Evolutionary conservation across 2,113 vertebrate species (phyloP), one percentile per base, ranked within the genome.

Genomic region (Seriola quinqueradiata): DNA sequence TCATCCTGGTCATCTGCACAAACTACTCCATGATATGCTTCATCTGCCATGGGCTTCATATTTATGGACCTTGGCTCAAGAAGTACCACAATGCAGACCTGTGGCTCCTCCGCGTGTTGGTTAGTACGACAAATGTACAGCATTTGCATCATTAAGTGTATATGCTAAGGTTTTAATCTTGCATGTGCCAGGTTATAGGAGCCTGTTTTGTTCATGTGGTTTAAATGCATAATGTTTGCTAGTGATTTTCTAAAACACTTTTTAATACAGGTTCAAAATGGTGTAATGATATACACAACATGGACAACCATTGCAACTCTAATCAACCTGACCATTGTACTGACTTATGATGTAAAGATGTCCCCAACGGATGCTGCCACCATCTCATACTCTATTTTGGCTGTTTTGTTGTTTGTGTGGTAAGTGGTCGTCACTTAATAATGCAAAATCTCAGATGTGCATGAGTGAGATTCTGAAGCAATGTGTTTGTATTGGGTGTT

Each of bases 241-340:
- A 4, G 8, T 12, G 60, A 23, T 21, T 5, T 4, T 19, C 25
- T 19, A 63, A 77, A 40, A 23, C 16, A 13, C 8, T 40, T 32
- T 40, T 34, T 66, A 34, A 65, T 34, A 14, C 87, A 97, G 97
- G 95, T 97, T 48, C 97, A 97, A 82, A 97, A 97, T 10, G 96
- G 95, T 42, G 86, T 97, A 75, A 95, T 90, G 0, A 77, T 96
- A 4, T 97, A 97, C 40, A 66, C 94, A 4, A 95, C 96, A 0
- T 97, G 97, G 97, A 96, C 95, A 48, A 95, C 94, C 69, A 92
- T 97, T 0, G 96, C 97, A 34, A 95, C 94, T 0, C 94, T 98
- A n/a, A 92, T 98, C 28, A 97, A 97, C 87, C 92, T 97, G 1
- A 71, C 95, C 0, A 4, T 97, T 8, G 95, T 96, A 1, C 65